Base-by-base conservation (phyloP, 2,888 invertebrate species). In the Coremacera marginata region DNA sequence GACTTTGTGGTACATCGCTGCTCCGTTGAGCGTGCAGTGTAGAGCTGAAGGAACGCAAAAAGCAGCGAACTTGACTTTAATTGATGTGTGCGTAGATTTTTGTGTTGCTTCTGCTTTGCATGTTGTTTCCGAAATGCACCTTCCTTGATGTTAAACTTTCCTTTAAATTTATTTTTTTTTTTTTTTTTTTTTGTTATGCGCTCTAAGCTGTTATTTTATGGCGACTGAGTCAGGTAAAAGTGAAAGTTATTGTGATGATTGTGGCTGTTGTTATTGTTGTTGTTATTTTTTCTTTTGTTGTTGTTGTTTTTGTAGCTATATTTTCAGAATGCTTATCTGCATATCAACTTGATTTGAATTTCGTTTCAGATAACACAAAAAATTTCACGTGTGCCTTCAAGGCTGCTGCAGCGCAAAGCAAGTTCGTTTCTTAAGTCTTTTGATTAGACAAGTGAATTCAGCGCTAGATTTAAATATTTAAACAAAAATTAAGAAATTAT, bases 1-100 rank as follows among this genome's bases (percentile, higher is more conserved):
- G 55, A n/a, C 11, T n/a, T 25, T 25, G n/a, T 19, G 25, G 57
- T 27, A 27, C 25, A 60, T 7, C 25, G 11, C 27, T 60, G 57
- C 19, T 11, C 11, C 7, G 27, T 4, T 11, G n/a, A 37, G 37
- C 34, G 34, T 22, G 37, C 14, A 14, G 37, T 22, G 9, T 9
- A n/a, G 65, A 67, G 16, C 19, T 11, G 5, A 27, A 60, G 22
- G 65, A 19, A 19, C 34, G 67, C 44, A 34, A 37, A 37, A 67
- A 34, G 67, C 67, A 37, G 22, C 67, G 37, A 67, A 67, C 67
- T 67, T 67, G 67, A 67, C 67, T 37, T 67, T 34, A 67, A 67
- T 67, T 67, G 67, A 67, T 67, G 37, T 34, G 67, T 67, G 31
- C 22, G 37, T 67, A 44, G 19, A 67, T 34, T 67, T 19, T n/a